A percentile compares a stretch with the other conserved stretches of the same genome.
These are phyloP conservation scores for Ceratina australensis DNA, from an alignment of 1,140 invertebrate genomes.

Conservation along the genomic window DNA sequence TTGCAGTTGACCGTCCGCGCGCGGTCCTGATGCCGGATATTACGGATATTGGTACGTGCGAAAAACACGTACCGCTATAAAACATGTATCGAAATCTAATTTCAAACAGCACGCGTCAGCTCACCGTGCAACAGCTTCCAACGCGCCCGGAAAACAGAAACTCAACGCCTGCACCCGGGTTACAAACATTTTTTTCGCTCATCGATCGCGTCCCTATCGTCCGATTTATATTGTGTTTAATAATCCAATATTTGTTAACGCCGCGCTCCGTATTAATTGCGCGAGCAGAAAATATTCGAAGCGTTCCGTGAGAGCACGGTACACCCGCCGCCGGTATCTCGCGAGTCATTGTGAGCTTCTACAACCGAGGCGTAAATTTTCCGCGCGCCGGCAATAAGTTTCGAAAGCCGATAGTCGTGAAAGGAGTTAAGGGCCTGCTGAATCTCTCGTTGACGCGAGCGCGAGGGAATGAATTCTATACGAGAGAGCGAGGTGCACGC, in stretches of 20 bases:
- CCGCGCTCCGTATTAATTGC: too few relatives aligned
- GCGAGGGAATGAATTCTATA: too few relatives aligned
- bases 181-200: neutral
- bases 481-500: too few relatives aligned
- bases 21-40: constrained; percentile 31
- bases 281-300: too few relatives aligned
- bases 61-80: constrained; percentile 39
- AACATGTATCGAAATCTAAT: constrained; percentile 46
- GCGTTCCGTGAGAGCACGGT: too few relatives aligned
- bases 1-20: neutral
- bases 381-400: too few relatives aligned
- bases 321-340: too few relatives aligned
- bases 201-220: neutral
- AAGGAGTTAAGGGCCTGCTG: too few relatives aligned
- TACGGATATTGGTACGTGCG: constrained; percentile 41
- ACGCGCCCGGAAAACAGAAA: neutral
- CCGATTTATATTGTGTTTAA: neutral
- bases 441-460: too few relatives aligned
- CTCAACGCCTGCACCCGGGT: neutral
- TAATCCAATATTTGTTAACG: neutral
- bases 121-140: constrained; percentile 1
- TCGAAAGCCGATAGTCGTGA: too few relatives aligned
- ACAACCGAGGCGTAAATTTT: too few relatives aligned
- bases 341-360: too few relatives aligned
- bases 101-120: constrained; percentile 32